These are phyloP conservation scores for Rhogogaster chlorosoma DNA, from an alignment of 2,888 invertebrate species.

Conservation along the genomic window DNA sequence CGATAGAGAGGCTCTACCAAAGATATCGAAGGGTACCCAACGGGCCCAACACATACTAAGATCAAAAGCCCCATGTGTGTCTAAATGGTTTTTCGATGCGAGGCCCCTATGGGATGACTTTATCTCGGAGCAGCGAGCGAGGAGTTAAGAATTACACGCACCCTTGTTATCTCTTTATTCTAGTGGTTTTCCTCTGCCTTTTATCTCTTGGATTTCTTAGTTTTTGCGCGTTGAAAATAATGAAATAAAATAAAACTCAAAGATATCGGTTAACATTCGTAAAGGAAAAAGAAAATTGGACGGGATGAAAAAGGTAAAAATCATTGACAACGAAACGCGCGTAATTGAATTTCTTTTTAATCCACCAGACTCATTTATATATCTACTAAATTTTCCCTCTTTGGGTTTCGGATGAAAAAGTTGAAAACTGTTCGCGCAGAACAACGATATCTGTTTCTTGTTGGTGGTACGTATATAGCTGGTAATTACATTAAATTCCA, in stretches of 20 bases:
- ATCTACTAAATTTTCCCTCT: background rate
- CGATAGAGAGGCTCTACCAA: background rate
- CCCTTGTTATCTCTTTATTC: slow-evolving; percentile 26
- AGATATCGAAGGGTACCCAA: slow-evolving; percentile 28
- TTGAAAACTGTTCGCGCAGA: background rate
- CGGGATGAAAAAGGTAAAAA: background rate
- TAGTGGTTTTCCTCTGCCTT: background rate
- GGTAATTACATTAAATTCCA: slow-evolving; percentile 27
- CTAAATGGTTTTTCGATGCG: slow-evolving; percentile 37
- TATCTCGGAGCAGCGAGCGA: slow-evolving; percentile 2
- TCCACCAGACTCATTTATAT: background rate
- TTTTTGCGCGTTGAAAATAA: background rate
- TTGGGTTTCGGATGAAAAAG: background rate
- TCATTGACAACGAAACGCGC: background rate
- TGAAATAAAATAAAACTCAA: background rate
- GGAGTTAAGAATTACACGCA: slow-evolving; percentile 26
- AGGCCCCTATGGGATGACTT: slow-evolving; percentile 31
- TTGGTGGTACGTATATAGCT: background rate
- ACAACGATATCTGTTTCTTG: slow-evolving; percentile 9
- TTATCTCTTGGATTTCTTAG: background rate
- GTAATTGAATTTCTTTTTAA: background rate
- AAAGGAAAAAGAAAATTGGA: background rate
- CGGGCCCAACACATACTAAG: slow-evolving; percentile 16
- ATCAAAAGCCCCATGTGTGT: background rate
- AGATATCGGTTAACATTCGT: background rate